Base-by-base conservation (phyloP, 2,888 invertebrate genomes). In the Drosophila meridionalis region DNA sequence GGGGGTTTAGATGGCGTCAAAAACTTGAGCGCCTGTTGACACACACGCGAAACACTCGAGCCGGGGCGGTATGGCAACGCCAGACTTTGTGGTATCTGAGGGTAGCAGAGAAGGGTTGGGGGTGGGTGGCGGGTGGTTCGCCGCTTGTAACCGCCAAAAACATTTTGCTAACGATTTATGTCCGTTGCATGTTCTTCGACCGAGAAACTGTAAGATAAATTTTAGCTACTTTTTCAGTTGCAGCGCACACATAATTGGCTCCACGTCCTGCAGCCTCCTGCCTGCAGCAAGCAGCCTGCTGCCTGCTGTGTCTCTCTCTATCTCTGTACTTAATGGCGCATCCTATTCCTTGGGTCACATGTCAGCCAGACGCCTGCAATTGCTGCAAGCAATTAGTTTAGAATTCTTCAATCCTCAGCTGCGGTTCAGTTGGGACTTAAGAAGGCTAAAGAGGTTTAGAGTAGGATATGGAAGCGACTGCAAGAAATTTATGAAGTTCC, bases 121-220 rank as follows among this genome's bases (percentile, higher is more conserved):
- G 12, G 5, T 34, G 28, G 38, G 20, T 1, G 14, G 14, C 14
- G 5, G 6, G 14, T 5, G 36, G 5, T n/a, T 42, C 53, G 52
- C 36, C 52, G 45, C 88, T 78, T 88, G 83, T 80, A 88, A 80
- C 86, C 84, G 88, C 84, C 84, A 78, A 86, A 84, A 84, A 83
- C 84, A 84, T 86, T 84, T 88, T 86, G 88, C 88, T 86, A 86
- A 84, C 84, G 86, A 88, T 88, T 84, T 84, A 84, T 84, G 86
- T 83, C 88, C 81, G 83, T 83, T 86, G 81, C 88, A 82, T 80
- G 83, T 71, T 77, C 69, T 66, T 43, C 61, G 38, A 53, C 47
- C 50, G 67, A 36, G 52, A 28, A 59, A 59, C 69, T 47, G 58
- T 30, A 66, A 83, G 86, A 87, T 82, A 87, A 85, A 85, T 85